Conservation (phyloP, 2,888 invertebrate genomes). For the Lissocephala sabroskyi region DNA sequence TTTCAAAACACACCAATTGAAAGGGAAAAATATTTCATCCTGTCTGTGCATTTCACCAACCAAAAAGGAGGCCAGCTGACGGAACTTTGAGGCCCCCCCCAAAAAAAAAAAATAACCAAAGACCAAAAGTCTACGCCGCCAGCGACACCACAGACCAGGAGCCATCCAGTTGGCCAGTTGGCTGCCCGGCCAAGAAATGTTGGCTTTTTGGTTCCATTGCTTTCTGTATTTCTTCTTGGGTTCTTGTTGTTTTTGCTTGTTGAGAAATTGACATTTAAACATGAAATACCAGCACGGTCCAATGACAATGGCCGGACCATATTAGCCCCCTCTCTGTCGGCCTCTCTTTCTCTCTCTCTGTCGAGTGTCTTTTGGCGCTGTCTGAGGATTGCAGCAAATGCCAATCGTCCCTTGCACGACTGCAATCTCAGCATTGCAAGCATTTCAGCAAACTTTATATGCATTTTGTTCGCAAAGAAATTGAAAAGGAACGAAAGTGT, state of each 20-base stretch:
- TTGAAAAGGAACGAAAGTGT: slow-evolving; percentile 52
- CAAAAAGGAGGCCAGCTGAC: too few species aligned
- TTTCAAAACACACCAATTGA: too few species aligned
- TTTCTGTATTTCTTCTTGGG: too few species aligned
- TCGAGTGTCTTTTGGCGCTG: slow-evolving; percentile 8
- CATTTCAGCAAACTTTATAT: slow-evolving; percentile 49
- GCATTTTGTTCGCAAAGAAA: slow-evolving; percentile 34
- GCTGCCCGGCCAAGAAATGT: too few species aligned
- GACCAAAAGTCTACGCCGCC: too few species aligned
- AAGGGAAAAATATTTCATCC: too few species aligned
- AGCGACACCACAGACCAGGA: too few species aligned
- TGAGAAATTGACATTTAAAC: slow-evolving; percentile 63
- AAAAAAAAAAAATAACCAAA: too few species aligned
- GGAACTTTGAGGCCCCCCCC: too few species aligned
- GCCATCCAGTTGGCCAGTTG: too few species aligned
- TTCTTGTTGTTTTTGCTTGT: slow-evolving; percentile 1
- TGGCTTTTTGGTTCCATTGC: too few species aligned
- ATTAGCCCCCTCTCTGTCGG: slow-evolving; percentile 10
- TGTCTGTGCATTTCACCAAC: too few species aligned
- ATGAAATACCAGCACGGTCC: slow-evolving; percentile 50
- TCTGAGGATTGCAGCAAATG: slow-evolving; percentile 6
- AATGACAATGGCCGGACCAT: slow-evolving; percentile 45
- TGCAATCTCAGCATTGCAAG: slow-evolving; percentile 58
- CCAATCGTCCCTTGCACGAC: slow-evolving; percentile 35
- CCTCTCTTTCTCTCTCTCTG: background rate